Percentiles rank a stretch among this genome's conserved stretches.
Conservation (phyloP, 2,113 vertebrate species). For the Pterocles burchelli region DNA sequence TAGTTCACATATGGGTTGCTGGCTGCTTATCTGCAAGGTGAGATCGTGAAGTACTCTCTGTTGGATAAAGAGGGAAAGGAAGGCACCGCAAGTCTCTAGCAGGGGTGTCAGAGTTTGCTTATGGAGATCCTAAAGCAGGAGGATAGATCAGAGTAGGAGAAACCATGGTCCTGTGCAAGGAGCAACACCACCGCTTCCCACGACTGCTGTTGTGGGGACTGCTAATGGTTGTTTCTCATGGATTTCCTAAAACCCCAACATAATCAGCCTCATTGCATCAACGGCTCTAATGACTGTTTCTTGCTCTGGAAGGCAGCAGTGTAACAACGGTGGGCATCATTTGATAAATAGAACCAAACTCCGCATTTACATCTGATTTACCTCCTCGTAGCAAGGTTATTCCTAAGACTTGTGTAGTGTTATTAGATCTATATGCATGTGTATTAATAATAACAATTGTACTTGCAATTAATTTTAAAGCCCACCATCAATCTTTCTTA, state of each 20-base stretch:
- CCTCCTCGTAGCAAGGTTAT: background rate
- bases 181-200: background rate
- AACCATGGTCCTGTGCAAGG: background rate
- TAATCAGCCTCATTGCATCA: background rate
- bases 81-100: background rate
- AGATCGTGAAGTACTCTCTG: background rate
- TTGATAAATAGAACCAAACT: constrained; percentile 4
- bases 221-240: rapidly evolving
- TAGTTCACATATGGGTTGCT: rapidly evolving
- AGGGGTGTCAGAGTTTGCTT: background rate
- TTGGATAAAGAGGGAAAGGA: background rate
- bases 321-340: background rate
- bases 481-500: constrained; percentile 59
- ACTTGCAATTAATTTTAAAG: constrained; percentile 68
- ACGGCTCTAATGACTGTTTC: background rate
- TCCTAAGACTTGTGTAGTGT: background rate
- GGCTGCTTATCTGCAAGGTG: background rate
- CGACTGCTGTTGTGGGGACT: background rate
- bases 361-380: background rate
- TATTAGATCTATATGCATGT: background rate
- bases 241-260: background rate
- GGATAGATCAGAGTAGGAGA: background rate
- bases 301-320: background rate
- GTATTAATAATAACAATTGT: constrained; percentile 64
- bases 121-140: background rate